Base-by-base conservation (phyloP, 2,113 vertebrate genomes). In the Colossoma macropomum region DNA sequence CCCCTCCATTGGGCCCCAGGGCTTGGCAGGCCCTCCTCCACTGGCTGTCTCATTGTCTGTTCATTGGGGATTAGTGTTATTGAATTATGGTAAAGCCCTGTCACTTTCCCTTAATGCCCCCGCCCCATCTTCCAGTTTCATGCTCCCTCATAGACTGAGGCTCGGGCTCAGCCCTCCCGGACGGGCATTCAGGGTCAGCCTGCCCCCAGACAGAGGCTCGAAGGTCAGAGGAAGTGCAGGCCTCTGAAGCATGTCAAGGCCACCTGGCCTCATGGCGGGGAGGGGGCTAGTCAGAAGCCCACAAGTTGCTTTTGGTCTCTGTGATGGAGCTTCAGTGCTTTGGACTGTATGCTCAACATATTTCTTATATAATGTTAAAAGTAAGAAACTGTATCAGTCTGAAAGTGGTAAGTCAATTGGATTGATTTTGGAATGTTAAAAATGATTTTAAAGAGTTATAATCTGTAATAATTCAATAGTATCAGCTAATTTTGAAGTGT, bases 31-130 rank as follows among this genome's bases (percentile, higher is more conserved):
- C 56, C 87, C 78, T 88, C 90, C 85, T 79, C 83, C 83, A 88
- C 87, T 38, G 83, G 32, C 83, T 66, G 86, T 88, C 91, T 85
- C 90, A 90, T 91, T 90, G 87, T 89, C 87, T 87, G 82, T 90
- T 92, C 91, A 93, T 90, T 92, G 91, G 90, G 92, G 92, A 93
- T 94, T 93, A 92, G 92, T 92, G 91, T 93, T 93, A 94, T 94
- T 93, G 92, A 94, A 94, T 94, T 93, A 94, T 92, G 90, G 89
- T 80, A 71, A 84, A 80, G 86, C 48, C 38, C 80, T 77, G 86
- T 75, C 80, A 74, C 69, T 84, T 77, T 38, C 59, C 54, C 70
- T 48, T 38, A 83, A 13, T 74, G 1, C 45, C 16, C 6, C 56
- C 52, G 54, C 23, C 0, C 30, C 87, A 71, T 45, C 68, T 54